Evolutionary conservation across 2,888 invertebrate species (phyloP), one percentile per base, ranked within the genome.

Genomic region (Chrysotoxum bicinctum): DNA sequence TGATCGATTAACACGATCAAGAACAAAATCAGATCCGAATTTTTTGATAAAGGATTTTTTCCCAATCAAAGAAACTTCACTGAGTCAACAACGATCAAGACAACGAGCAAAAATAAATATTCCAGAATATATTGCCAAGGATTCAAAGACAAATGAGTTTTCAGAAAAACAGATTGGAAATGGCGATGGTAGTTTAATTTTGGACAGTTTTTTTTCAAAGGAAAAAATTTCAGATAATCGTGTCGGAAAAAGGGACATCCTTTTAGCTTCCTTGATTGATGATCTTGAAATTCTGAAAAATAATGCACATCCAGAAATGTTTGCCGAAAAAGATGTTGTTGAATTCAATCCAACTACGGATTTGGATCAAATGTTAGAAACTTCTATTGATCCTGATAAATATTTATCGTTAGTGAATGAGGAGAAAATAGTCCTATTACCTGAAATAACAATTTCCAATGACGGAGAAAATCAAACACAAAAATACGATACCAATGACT

Each of bases 1-100:
- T 8, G 64, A 64, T 45, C 64, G 64, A 7, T 9, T 64, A 14
- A 64, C 64, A 8, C 64, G 64, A 30, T 64, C 64, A 16, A 30
- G 14, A 45, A 45, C 30, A 8, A 45, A 9, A 32, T 64, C 26
- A 19, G 32, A 64, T 45, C 19, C 12, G 3, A 32, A 16, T 9
- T 30, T 26, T 32, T 30, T 45, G 19, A 4, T 19, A 0, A 30
- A 14, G 0, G 19, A 64, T 14, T 14, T 26, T 16, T 30, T 26
- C 4, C 26, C 26, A 3, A 43, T 10, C 14, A 21, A 62, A 19
- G 12, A 2, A 12, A 7, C 1, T 10, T n/a, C 14, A 58, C 6
- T 9, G 23, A 14, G 7, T 8, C 37, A 16, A 32, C 54, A 16
- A 16, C 32, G 14, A 7, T n/a, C n/a, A n/a, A 2, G 4, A 19